phyloP scores from a whole-genome alignment of 35 echinoderm and acorn worm species.

The Lytechinus variegatus region DNA sequence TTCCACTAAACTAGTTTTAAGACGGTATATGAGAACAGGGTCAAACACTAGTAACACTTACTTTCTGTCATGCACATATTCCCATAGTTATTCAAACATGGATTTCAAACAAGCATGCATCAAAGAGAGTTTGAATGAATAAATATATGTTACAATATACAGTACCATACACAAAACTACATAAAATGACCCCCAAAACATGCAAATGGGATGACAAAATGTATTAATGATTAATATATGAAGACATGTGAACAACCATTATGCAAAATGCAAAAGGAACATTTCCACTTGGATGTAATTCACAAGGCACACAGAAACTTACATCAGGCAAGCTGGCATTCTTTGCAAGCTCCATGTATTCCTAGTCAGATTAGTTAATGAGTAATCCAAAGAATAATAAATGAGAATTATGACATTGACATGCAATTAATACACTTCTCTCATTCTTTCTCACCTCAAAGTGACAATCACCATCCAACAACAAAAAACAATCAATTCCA shows the following conservation, averaged over 20 bases:
- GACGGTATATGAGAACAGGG: too few species aligned
- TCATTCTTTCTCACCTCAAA: not conserved
- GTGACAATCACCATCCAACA: not conserved
- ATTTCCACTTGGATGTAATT: not conserved
- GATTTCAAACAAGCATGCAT: not conserved
- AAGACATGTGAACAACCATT: not conserved
- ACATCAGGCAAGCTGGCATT: conserved; percentile 52
- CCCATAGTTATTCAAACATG: not conserved
- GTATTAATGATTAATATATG: not conserved
- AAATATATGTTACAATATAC: not conserved
- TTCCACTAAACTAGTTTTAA: too few species aligned
- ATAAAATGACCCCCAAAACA: not conserved
- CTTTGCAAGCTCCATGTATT: conserved; percentile 56
- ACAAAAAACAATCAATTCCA: not conserved
- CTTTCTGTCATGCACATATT: not conserved
- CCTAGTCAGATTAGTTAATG: conserved; percentile 50
- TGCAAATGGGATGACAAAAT: not conserved
- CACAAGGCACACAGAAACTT: conserved; percentile 25
- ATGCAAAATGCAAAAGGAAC: not conserved
- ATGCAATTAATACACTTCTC: conserved; percentile 23
- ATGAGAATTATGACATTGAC: not conserved
- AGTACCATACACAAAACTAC: not conserved
- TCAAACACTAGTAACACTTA: too few species aligned
- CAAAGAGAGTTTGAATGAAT: not conserved
- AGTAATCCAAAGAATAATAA: conserved; percentile 16